Evolutionary conservation across 2,797 vertebrate species (phyloP).

Genomic region (Scomberomorus guttatus): DNA sequence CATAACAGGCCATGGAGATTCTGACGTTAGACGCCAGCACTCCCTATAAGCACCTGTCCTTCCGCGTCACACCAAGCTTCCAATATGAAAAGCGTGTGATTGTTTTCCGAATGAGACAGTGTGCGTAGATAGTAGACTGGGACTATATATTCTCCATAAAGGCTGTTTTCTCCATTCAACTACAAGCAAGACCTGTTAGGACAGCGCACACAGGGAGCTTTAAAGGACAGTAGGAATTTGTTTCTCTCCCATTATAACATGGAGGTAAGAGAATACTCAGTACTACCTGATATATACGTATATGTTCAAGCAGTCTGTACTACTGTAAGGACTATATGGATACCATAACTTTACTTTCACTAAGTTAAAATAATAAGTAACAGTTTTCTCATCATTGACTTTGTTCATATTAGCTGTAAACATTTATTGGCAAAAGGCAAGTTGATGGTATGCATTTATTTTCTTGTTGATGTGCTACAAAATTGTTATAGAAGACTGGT

Average conservation of each 20-base stretch:
- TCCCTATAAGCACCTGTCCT: conserved; percentile 77
- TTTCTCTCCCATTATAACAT: conserved; percentile 43
- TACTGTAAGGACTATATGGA: neutral
- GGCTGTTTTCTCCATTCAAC: conserved; percentile 36
- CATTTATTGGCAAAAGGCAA: neutral
- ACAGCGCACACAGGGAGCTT: neutral
- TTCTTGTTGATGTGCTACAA: neutral
- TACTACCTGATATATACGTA: neutral
- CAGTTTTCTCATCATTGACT: neutral
- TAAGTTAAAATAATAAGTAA: conserved; percentile 1
- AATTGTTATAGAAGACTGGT: neutral
- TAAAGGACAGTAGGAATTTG: conserved; percentile 11
- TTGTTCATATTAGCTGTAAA: neutral
- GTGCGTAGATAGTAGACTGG: conserved; percentile 53
- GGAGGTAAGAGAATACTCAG: conserved; percentile 72
- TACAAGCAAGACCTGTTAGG: neutral
- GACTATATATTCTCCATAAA: conserved; percentile 59
- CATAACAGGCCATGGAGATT: conserved; percentile 72
- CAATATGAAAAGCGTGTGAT: conserved; percentile 80
- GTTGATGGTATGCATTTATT: neutral
- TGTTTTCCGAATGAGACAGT: conserved; percentile 73
- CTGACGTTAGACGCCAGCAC: conserved; percentile 64
- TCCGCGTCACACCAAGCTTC: conserved; percentile 69
- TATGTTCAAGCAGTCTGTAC: neutral
- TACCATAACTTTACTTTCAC: neutral